phyloP scores from a whole-genome alignment of 2,888 invertebrate genomes.

The Augochlorella aurata region DNA sequence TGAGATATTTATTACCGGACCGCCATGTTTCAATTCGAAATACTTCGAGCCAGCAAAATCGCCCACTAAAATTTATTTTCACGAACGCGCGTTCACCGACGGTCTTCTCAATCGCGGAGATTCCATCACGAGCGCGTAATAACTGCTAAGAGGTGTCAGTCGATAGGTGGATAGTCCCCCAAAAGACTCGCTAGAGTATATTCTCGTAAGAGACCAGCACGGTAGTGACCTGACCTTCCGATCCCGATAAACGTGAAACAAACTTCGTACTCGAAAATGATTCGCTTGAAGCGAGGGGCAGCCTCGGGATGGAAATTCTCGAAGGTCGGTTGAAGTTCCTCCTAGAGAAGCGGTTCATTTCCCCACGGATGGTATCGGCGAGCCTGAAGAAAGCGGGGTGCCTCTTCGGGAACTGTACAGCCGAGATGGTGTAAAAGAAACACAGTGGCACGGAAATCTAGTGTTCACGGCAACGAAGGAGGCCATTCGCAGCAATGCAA shows the following conservation, averaged over 20 bases:
- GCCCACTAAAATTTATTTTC: no score
- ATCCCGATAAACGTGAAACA: slow-evolving; percentile 35
- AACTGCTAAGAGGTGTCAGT: neutral
- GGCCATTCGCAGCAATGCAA: slow-evolving; percentile 26
- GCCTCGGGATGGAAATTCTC: slow-evolving; percentile 53
- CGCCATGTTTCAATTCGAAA: neutral
- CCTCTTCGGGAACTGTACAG: slow-evolving; percentile 21
- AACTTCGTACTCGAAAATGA: slow-evolving; percentile 5
- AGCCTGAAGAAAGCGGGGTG: slow-evolving; percentile 9
- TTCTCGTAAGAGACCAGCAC: neutral
- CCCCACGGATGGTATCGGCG: slow-evolving; percentile 3
- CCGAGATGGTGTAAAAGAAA: neutral
- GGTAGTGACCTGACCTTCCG: slow-evolving; percentile 31
- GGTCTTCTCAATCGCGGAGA: neutral
- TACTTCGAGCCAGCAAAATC: no score
- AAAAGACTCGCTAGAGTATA: neutral
- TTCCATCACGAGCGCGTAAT: neutral
- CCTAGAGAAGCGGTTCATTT: slow-evolving; percentile 19
- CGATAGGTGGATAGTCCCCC: slow-evolving; percentile 14
- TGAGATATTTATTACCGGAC: neutral
- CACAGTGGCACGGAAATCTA: neutral
- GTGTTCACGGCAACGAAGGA: slow-evolving; percentile 45
- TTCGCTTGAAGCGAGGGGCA: slow-evolving; percentile 22
- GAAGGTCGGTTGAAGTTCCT: slow-evolving; percentile 22
- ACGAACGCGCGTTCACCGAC: no score